phyloP scores from a whole-genome alignment of 2,888 invertebrate species.

The Aporophyla lueneburgensis region DNA sequence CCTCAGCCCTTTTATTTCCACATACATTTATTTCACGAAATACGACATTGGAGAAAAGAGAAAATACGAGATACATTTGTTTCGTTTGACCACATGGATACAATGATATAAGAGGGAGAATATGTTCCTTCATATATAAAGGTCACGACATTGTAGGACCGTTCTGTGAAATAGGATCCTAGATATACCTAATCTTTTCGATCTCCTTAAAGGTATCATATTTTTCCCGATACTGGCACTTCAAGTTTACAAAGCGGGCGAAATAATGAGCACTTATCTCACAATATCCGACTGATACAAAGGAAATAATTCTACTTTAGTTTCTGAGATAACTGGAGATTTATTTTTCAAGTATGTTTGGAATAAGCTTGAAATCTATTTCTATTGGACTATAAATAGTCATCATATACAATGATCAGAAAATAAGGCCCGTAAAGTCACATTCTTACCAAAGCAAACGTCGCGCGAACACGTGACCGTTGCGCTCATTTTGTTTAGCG shows the following conservation, averaged over 20 bases:
- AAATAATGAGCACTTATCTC: constrained; percentile 42
- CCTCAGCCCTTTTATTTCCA: not conserved
- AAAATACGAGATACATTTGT: constrained; percentile 27
- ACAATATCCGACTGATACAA: constrained; percentile 10
- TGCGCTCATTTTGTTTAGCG: not conserved
- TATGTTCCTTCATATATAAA: constrained; percentile 27
- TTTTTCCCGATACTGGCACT: constrained; percentile 30
- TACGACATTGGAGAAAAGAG: constrained; percentile 27
- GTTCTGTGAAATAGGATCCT: constrained; percentile 3
- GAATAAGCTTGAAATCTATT: not conserved
- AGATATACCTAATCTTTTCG: constrained; percentile 26
- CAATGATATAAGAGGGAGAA: constrained; percentile 8
- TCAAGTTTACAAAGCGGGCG: constrained; percentile 41
- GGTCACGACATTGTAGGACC: constrained; percentile 32
- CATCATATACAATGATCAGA: not conserved
- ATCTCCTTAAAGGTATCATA: constrained; percentile 24
- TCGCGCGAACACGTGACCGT: not conserved
- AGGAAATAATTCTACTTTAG: constrained; percentile 10
- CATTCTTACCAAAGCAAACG: not conserved
- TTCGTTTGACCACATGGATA: constrained; percentile 4
- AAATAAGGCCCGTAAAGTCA: not conserved
- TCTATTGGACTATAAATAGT: not conserved
- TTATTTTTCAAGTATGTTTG: constrained; percentile 2
- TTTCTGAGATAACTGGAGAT: not conserved
- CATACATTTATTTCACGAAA: constrained; percentile 34